Conservation (phyloP, 2,888 invertebrate genomes). For the Augochlorella aurata region DNA sequence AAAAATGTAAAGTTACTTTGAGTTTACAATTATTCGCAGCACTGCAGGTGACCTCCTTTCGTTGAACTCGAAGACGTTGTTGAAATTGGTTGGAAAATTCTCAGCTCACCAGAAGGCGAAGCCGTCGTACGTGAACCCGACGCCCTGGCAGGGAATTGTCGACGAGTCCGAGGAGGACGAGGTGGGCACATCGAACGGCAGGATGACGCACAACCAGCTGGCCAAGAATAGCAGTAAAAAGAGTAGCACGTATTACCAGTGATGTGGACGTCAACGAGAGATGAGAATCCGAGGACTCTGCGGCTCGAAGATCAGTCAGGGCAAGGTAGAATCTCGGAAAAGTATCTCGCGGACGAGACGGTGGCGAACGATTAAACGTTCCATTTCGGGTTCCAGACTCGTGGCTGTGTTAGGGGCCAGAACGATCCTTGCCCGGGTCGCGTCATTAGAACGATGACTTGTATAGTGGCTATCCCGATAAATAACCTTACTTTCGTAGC, state of each 20-base stretch:
- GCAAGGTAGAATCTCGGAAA: conserved; percentile 23
- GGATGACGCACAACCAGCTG: conserved; percentile 32
- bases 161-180: conserved; percentile 55
- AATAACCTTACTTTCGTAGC: conserved; percentile 39
- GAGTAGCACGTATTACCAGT: conserved; percentile 56
- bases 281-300: conserved; percentile 10
- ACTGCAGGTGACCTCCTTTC: no score
- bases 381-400: conserved; percentile 18
- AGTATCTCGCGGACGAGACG: neutral
- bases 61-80: neutral
- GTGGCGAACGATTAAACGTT: conserved; percentile 6
- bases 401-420: neutral
- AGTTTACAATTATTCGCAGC: no score
- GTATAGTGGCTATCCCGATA: conserved; percentile 20
- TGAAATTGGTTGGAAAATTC: neutral
- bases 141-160: conserved; percentile 85
- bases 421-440: conserved; percentile 5
- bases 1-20: no score
- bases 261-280: conserved; percentile 29
- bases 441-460: conserved; percentile 28
- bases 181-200: conserved; percentile 47
- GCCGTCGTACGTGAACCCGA: conserved; percentile 87
- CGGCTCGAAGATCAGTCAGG: conserved; percentile 24
- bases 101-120: conserved; percentile 86
- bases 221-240: conserved; percentile 51